Percentiles rank a stretch among this genome's conserved stretches.
Conservation (phyloP, 2,888 invertebrate species). For the Mesorhabditis spiculigera region DNA sequence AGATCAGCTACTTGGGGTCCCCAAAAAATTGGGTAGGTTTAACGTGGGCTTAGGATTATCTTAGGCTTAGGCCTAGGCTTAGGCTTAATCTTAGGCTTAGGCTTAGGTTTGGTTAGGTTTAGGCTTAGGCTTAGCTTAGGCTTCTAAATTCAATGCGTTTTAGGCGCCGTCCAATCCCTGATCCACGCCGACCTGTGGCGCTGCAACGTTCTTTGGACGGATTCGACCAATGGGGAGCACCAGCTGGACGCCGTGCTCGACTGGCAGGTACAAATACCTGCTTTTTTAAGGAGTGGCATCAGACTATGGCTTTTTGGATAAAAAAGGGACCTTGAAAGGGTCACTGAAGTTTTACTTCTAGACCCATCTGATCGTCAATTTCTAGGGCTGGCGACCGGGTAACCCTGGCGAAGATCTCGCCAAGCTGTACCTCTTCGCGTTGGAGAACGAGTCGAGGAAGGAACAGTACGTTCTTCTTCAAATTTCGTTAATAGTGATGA, state of each 20-base stretch:
- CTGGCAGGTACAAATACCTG: conserved; percentile 6
- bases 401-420: conserved; percentile 5
- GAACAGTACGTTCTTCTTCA: no score
- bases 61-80: no score
- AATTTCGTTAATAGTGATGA: background rate
- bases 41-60: no score
- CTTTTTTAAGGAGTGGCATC: background rate
- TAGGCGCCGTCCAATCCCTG: background rate
- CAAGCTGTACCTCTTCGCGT: background rate
- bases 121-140: no score
- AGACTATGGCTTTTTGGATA: no score
- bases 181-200: conserved; percentile 2
- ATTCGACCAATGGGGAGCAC: background rate
- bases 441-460: background rate
- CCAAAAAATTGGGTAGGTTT: background rate
- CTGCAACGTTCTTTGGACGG: background rate
- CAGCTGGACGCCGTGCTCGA: background rate
- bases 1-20: background rate
- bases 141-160: no score
- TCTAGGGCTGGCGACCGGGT: background rate
- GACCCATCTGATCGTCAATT: background rate
- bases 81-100: no score
- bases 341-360: no score
- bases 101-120: no score
- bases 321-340: no score